Base-by-base conservation (phyloP, 1,140 invertebrate genomes). In the Pogonus chalceus region DNA sequence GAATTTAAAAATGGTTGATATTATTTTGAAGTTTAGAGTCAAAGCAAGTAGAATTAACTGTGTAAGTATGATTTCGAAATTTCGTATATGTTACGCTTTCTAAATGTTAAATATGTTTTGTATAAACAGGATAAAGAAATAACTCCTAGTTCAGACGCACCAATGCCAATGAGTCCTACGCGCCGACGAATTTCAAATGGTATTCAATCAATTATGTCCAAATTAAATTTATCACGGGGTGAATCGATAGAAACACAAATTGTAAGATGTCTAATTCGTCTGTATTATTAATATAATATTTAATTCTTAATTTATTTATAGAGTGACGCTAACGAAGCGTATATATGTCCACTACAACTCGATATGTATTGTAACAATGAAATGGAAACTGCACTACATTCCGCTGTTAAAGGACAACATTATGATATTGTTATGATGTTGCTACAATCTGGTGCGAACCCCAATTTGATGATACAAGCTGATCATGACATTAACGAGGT, bases 181-280 rank as follows among this genome's bases (percentile, higher is more conserved):
- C 80, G 84, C 18, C 77, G 80, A 56, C 78, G 86, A 51, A 88
- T 93, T 55, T 92, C 90, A 0, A 84, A 86, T 61, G 88, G 90
- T 1, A 92, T 94, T 58, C 88, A 91, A 60, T 84, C 85, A 37
- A 83, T 93, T 23, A 88, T 93, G 78, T 88, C 85, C 3, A 85
- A 85, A 61, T 70, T 94, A 35, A 89, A 82, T 67, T 79, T 81
- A 64, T 63, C 62, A 37, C 64, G 70, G 54, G 71, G 69, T 52
- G 73, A 66, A 55, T 65, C 69, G 3, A 55, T 61, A 10, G 76
- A 79, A 16, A 70, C n/a, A n/a, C n/a, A n/a, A n/a, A 31, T 31
- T 31, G 26, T 31, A 7, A 31, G 26, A 7, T 7, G 26, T 31
- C 14, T 31, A 31, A 31, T 31, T 31, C 26, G 4, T 31, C 14